Evolutionary conservation across 2,797 vertebrate genomes (phyloP), one percentile per base, ranked within the genome.

Genomic region (Enteromius anoplus): DNA sequence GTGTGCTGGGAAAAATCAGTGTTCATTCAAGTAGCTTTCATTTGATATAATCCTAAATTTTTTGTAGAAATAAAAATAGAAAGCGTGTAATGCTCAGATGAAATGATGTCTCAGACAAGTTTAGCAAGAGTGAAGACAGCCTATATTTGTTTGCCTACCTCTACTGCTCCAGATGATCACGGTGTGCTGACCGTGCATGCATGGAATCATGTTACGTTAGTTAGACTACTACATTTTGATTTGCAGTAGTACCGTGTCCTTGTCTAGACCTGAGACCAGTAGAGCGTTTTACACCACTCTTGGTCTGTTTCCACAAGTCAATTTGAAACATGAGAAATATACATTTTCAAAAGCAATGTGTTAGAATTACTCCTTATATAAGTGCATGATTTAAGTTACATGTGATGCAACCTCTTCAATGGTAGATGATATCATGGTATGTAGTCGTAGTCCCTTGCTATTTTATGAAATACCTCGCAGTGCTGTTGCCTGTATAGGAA

Each of bases 31-130:
- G 60, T 29, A 62, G 23, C 60, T 62, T 62, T 58, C 1, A 58
- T 58, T 58, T 62, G 4, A 26, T 29, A 3, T 62, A 29, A 14
- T 62, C 58, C 58, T 29, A 15, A 3, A 1, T 15, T 6, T 29
- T 62, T 62, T 7, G 60, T 3, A 6, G 26, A 62, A 62, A 29
- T 62, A 15, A 29, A 26, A 12, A 26, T 26, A 60, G n/a, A 1
- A 10, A 12, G 14, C 5, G 58, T 26, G 12, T 29, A 60, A 26
- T 32, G 47, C 70, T 51, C 47, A 12, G 29, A 53, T 73, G 70
- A 73, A 73, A 73, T 37, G 64, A 73, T 37, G 77, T 82, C 58
- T 82, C 71, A 14, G 71, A 45, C 14, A 64, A 49, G 55, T 42
- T 60, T 49, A 65, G 55, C 37, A 3, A 15, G n/a, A 21, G 32